These are phyloP conservation scores for Smutsia temminckii DNA, from an alignment of 2,797 vertebrate species.

Conservation along the genomic window DNA sequence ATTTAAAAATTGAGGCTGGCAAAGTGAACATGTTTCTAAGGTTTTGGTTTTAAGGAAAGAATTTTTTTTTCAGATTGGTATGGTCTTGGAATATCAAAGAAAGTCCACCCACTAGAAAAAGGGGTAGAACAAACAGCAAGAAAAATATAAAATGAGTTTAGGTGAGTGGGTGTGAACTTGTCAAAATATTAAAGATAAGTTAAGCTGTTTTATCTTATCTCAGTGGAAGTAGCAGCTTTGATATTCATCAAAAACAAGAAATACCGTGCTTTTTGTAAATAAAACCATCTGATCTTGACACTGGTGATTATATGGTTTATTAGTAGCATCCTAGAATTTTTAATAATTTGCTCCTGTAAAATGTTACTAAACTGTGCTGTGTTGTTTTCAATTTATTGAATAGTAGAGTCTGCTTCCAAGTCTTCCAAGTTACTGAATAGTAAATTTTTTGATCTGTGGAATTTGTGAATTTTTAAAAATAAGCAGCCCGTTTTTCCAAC, in stretches of 20 bases:
- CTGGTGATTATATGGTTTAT: not conserved
- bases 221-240: not conserved
- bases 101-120: not conserved
- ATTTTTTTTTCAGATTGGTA: not conserved
- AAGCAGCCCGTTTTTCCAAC: not conserved
- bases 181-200: constrained; percentile 37
- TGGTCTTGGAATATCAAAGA: not conserved
- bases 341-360: constrained; percentile 1
- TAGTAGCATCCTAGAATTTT: constrained; percentile 21
- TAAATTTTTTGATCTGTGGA: not conserved
- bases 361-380: not conserved
- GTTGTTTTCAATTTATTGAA: constrained; percentile 9
- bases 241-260: not conserved
- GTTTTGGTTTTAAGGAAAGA: not conserved
- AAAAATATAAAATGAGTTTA: not conserved
- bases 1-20: constrained; percentile 14
- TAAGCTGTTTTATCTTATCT: not conserved
- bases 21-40: not conserved
- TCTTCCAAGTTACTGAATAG: not conserved
- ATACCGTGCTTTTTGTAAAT: not conserved
- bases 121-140: not conserved
- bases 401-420: not conserved
- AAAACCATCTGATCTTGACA: constrained; percentile 11
- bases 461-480: constrained; percentile 31
- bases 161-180: constrained; percentile 23